Base-by-base conservation (phyloP, 2,888 invertebrate species). In the Erebia epiphron region DNA sequence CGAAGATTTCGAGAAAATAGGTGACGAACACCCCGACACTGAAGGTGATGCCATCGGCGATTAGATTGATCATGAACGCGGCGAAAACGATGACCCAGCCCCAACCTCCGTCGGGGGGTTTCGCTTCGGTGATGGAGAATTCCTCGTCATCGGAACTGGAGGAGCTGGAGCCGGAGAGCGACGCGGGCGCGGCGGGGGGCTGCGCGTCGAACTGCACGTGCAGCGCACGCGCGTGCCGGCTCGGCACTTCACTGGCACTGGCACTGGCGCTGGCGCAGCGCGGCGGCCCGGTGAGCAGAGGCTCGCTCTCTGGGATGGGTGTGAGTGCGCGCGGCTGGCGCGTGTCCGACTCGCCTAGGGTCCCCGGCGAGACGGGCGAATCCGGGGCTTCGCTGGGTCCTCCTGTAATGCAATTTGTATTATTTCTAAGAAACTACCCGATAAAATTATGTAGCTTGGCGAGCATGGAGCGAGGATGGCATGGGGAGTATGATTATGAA, bases 41-140 rank as follows among this genome's bases (percentile, higher is more conserved):
- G 90, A 98, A 98, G 0, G 98, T 98, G 77, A 98, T 96, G 2
- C 98, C 98, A 86, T 98, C 98, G 56, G 98, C 98, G 79, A 98
- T 97, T 75, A 98, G 94, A 85, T 98, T 98, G 75, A 98, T 96
- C 91, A 98, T 94, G 86, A 98, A 98, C 0, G 98, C 96, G 35
- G 97, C 97, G 73, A 96, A 95, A 0, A 98, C 98, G 66, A 98
- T 95, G 46, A 98, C 96, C 98, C 98, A 98, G 7, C 98, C 98
- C 96, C 97, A 98, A 14, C 98, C 98, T 11, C 98, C 98, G 86
- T 98, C 98, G 1, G 97, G 98, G 0, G 97, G 96, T 21, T 95
- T 91, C 0, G 96, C 95, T 84, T 96, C 96, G 9, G 96, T 93
- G 79, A 95, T 90, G 64, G 95, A 94, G 13, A 94, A 94, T 58